Evolutionary conservation across 2,888 invertebrate species (phyloP), one percentile per base, ranked within the genome.

Genomic region (Acleris sparsana): DNA sequence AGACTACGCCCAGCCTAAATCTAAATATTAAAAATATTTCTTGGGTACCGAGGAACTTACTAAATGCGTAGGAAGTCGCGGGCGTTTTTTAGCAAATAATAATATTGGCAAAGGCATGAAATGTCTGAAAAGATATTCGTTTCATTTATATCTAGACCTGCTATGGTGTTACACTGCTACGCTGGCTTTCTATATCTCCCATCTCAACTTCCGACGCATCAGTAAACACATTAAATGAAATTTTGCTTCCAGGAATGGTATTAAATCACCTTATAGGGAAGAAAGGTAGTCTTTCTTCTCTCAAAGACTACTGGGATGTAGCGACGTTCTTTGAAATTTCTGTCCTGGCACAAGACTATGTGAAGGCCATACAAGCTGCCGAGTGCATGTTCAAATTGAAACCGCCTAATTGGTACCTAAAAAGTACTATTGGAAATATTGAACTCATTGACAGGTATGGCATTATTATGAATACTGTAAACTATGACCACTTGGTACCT

Each of bases 281-380:
- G 83, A 99, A 99, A 84, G 99, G 99, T 52, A 98, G 98, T 82
- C 89, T 99, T 33, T 95, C 96, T 0, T 97, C 97, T 0, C 93
- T 99, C 20, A 96, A 96, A 75, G 99, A 99, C 83, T 99, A 99
- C 83, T 99, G 99, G 99, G 99, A 99, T 86, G 99, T 99, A 16
- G 99, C 99, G 0, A 99, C 98, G 1, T 99, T 98, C 93, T 99
- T 99, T 86, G 99, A 99, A 91, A 99, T 99, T 73, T 98, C 98
- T 55, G 99, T 99, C 0, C 93, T 99, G 39, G 99, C 99, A 2
- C 98, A 99, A 86, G 99, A 99, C 86, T 99, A 99, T 84, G 94
- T 96, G 16, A 99, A 99, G 88, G 99, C 99, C 0, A 97, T 98
- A 74, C 98, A 98, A 89, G 99, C 99, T 16, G 98, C 99, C 0